Evolutionary conservation across 2,888 invertebrate genomes (phyloP).

Genomic region (Arge pagana): DNA sequence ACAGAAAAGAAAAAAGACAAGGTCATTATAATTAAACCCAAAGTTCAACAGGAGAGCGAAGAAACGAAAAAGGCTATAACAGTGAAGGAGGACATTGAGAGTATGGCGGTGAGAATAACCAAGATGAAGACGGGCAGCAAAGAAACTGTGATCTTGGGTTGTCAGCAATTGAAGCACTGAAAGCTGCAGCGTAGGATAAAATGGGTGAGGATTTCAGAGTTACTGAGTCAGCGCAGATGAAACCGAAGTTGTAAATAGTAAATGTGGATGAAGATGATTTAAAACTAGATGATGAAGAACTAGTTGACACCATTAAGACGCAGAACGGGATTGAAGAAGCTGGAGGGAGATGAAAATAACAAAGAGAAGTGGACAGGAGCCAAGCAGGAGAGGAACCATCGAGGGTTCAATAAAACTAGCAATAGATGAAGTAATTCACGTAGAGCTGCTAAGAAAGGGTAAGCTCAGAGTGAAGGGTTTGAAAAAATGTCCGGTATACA

Average conservation of each 20-base stretch:
- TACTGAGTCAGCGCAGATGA: too few relatives aligned
- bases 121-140: slow-evolving; percentile 6
- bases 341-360: not conserved
- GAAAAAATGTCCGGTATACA: not conserved
- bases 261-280: too few relatives aligned
- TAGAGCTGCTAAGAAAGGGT: slow-evolving; percentile 5
- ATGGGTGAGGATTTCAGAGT: too few relatives aligned
- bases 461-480: slow-evolving; percentile 16
- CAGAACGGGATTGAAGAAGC: not conserved
- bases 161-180: slow-evolving; percentile 9
- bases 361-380: too few relatives aligned
- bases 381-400: not conserved
- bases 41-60: slow-evolving; percentile 27
- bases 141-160: slow-evolving; percentile 1
- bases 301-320: not conserved
- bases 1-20: slow-evolving; percentile 11
- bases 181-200: slow-evolving; percentile 5
- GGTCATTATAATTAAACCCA: slow-evolving; percentile 24
- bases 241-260: too few relatives aligned
- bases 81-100: slow-evolving; percentile 21
- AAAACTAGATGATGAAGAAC: not conserved
- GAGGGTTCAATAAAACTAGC: not conserved
- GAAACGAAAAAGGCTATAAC: slow-evolving; percentile 17
- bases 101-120: slow-evolving; percentile 19
- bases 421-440: slow-evolving; percentile 4